Percentiles rank a stretch among this genome's conserved stretches.
phyloP scores from a whole-genome alignment of 2,113 vertebrate species.

The Panurus biarmicus region DNA sequence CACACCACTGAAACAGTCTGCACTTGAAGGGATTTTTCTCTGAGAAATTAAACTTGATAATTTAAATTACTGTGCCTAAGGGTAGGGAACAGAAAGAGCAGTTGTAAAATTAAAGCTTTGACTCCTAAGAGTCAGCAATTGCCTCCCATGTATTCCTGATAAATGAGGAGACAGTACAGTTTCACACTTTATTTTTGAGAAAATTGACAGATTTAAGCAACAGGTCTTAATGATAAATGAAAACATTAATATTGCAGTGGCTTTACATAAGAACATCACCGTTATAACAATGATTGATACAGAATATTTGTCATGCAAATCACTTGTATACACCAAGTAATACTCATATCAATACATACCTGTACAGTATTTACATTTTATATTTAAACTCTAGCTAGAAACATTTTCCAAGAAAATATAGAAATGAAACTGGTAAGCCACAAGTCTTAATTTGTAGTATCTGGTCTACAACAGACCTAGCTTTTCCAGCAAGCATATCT shows the following conservation, averaged over 20 bases:
- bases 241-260: constrained; percentile 54
- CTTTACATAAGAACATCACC: constrained; percentile 33
- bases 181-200: constrained; percentile 47
- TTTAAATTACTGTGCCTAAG: neutral
- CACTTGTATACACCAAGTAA: constrained; percentile 61
- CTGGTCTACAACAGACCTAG: constrained; percentile 57
- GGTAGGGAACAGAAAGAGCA: neutral
- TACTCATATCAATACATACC: constrained; percentile 56
- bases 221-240: constrained; percentile 20
- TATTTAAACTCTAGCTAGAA: constrained; percentile 73
- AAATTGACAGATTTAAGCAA: constrained; percentile 1
- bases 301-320: constrained; percentile 66
- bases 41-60: neutral
- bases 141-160: neutral
- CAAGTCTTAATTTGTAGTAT: constrained; percentile 45
- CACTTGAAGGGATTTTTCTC: neutral
- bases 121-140: neutral
- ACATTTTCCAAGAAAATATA: constrained; percentile 73
- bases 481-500: constrained; percentile 60
- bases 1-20: neutral
- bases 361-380: constrained; percentile 77
- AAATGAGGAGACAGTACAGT: neutral
- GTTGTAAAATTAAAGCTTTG: neutral
- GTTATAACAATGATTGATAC: constrained; percentile 51
- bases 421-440: constrained; percentile 63